Evolutionary conservation across 2,888 invertebrate species (phyloP).

Genomic region (Clusia tigrina): DNA sequence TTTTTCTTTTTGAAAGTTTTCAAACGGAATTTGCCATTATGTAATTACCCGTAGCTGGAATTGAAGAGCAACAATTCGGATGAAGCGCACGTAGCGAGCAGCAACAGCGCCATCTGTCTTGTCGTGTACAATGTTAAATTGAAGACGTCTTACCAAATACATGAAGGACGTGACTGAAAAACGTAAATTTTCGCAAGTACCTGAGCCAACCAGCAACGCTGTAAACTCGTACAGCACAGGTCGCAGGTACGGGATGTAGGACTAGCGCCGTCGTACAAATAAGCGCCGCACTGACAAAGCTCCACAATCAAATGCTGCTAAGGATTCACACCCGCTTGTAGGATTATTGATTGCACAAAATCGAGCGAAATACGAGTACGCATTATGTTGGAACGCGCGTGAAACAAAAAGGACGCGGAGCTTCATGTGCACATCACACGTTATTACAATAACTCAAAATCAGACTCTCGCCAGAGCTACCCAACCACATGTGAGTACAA

Average conservation of each 20-base stretch:
- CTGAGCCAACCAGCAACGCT: too few species aligned
- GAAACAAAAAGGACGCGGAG: background rate
- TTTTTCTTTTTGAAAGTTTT: too few species aligned
- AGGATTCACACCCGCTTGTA: constrained; percentile 27
- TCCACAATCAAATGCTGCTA: constrained; percentile 13
- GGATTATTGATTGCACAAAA: constrained; percentile 48
- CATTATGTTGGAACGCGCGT: background rate
- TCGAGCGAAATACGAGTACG: background rate
- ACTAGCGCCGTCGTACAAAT: too few species aligned
- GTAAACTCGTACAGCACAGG: too few species aligned
- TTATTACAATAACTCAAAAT: background rate
- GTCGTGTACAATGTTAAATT: constrained; percentile 41
- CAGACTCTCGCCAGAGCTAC: background rate
- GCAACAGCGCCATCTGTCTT: constrained; percentile 28
- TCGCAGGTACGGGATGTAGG: too few species aligned
- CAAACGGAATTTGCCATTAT: background rate
- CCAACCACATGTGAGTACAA: background rate
- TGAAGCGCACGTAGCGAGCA: constrained; percentile 21
- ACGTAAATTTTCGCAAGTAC: constrained; percentile 31
- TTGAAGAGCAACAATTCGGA: background rate
- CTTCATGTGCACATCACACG: constrained; percentile 5
- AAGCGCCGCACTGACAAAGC: background rate
- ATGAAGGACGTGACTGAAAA: constrained; percentile 49
- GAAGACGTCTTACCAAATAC: constrained; percentile 51
- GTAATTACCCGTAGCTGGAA: background rate